Base-by-base conservation (phyloP, 2,113 vertebrate genomes). In the Pituophis catenifer region DNA sequence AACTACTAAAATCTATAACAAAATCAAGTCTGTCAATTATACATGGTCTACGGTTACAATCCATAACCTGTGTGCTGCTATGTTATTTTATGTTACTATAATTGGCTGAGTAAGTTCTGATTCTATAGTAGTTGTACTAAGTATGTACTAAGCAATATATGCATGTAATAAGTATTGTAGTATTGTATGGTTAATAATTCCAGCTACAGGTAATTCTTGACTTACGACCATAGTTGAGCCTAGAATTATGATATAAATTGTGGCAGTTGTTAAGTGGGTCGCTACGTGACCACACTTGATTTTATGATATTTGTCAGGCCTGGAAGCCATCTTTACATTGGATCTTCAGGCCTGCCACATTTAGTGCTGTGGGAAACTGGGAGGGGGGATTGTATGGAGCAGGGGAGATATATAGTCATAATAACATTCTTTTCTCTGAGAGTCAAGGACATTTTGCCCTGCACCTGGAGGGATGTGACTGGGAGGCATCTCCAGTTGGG, bases 21-120 rank as follows among this genome's bases (percentile, higher is more conserved):
- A 50, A 50, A 50, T 50, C 48, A 6, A 7, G 48, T 50, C 48
- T 50, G 48, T 50, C 48, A 50, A 50, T 50, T 50, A 50, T 50
- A 50, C 48, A 50, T 50, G 48, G 48, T 50, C 48, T 50, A 50
- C 5, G 1, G 6, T 50, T 50, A 50, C 48, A 50, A 50, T 50
- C 48, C 48, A 50, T 50, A 50, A 50, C 0, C 48, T 50, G 48
- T 50, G 48, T 50, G 48, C 10, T 87, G 7, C 11, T 5, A 48
- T 29, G n/a, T 53, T 53, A 53, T 26, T 70, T 62, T 55, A 15
- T 11, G 52, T 10, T 0, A 1, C 24, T 21, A 24, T 0, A 0
- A 21, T 53, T 70, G 65, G 38, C 12, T 81, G 6, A 91, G 2
- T 17, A 50, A 87, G 8, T 75, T 75, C 21, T 29, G 33, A 86